Evolutionary conservation across 2,888 invertebrate species (phyloP), one percentile per base, ranked within the genome.

Genomic region (Bellardia bayeri): DNA sequence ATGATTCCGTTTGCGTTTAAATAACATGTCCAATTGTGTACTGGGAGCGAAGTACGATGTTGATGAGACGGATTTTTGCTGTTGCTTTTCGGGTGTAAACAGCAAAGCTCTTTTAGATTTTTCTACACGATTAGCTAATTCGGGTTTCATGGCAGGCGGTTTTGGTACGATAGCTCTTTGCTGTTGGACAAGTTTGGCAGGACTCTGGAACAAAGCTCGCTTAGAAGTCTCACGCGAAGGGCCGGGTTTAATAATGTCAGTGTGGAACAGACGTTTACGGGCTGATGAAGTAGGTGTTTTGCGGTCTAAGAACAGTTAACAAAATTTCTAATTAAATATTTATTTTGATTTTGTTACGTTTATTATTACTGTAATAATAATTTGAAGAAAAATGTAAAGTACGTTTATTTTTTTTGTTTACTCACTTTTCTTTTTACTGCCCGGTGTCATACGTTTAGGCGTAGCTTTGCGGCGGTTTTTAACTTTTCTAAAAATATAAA

Each of bases 151-250:
- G 81, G 80, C 89, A 91, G 90, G 90, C 91, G 90, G 89, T 71
- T 86, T 86, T 3, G 91, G 89, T 30, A 90, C 16, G 0, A 79
- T 72, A 45, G 88, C 86, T 89, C 82, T 90, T 63, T 90, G 93
- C 86, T 94, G 94, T 86, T 94, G 94, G 89, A 95, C 95, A 11
- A 91, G 93, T 88, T 94, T 95, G 89, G 95, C 95, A 2, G 97
- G 97, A 91, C 97, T 97, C 90, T 96, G 95, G 90, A 97, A 97
- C 2, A 97, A 92, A 0, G 97, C 97, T 81, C 97, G 94, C 90
- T 96, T 97, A 0, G 96, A 94, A 0, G 95, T 94, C 91, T 96
- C 96, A 30, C 95, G 92, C 0, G 95, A 93, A 58, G 88, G 93
- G 82, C 93, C 91, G 2, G 92, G 90, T 75, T 93, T 93, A 30